Conservation (phyloP, 2,113 vertebrate genomes). For the Ahaetulla prasina region DNA sequence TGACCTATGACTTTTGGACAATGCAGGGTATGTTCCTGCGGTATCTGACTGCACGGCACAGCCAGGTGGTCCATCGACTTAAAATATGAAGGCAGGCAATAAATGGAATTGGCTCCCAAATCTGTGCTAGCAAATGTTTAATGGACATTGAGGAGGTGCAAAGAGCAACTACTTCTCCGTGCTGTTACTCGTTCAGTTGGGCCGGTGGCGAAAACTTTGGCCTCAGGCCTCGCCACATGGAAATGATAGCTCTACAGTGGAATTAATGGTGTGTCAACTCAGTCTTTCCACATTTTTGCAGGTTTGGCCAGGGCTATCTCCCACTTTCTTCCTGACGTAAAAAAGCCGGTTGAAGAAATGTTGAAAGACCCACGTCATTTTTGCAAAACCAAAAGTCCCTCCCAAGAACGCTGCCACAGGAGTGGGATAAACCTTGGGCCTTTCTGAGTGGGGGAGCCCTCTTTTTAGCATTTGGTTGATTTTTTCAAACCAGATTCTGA, state of each 20-base stretch:
- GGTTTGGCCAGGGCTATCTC: background rate
- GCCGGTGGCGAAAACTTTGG: background rate
- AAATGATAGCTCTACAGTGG: background rate
- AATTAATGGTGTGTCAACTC: background rate
- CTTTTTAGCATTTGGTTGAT: background rate
- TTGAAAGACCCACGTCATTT: background rate
- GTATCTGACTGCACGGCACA: background rate
- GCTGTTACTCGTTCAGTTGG: background rate
- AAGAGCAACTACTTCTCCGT: background rate
- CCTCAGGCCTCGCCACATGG: background rate
- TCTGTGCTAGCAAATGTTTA: background rate
- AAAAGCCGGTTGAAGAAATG: background rate
- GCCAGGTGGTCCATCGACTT: background rate
- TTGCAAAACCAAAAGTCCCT: background rate
- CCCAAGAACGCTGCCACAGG: background rate
- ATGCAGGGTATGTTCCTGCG: background rate
- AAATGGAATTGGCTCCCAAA: background rate
- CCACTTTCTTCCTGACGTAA: background rate
- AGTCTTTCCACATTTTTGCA: background rate
- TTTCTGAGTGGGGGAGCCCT: background rate
- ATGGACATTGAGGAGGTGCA: background rate
- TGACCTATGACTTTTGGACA: background rate
- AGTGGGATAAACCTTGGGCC: too few species aligned
- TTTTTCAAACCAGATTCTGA: background rate
- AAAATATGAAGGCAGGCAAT: background rate